Evolutionary conservation across 2,113 vertebrate species (phyloP), one percentile per base, ranked within the genome.

Genomic region (Macquaria australasica): DNA sequence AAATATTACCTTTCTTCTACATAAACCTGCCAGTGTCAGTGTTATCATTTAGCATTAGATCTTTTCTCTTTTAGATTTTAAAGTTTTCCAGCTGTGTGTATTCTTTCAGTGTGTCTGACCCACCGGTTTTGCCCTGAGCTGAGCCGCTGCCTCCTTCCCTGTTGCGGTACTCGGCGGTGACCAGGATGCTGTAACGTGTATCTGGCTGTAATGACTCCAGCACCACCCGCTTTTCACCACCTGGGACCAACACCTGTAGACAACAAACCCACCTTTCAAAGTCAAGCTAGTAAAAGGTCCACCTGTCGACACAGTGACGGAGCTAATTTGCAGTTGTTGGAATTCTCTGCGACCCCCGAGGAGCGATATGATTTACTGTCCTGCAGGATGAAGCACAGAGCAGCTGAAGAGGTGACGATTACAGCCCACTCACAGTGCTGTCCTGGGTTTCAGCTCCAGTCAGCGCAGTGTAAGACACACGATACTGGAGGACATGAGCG

Each of bases 401-500:
- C 2, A 5, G 15, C 9, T 15, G 48, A 23, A 50, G 18, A 64
- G 16, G 5, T 14, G 31, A 16, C 4, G 10, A 11, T 48, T 12
- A 50, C 31, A 15, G 55, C 8, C 16, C 20, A 82, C 93, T 94
- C 76, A 96, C 95, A 15, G 91, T 93, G 78, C 85, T 88, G 82
- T 94, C 96, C 69, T 91, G 92, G 20, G 69, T 37, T 0, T 95
- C 89, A 3, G 83, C 87, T 64, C 93, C 94, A 5, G 85, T 96
- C 67, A 97, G 94, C 0, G 96, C 94, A 0, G 48, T 80, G 43
- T 97, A 98, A 59, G 92, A 94, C 64, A 99, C 93, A 0, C 85
- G 96, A 86, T 98, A 99, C 92, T 97, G 96, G 21, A 96, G 96
- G 0, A 98, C 90, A 0, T 95, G 96, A 20, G 96, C 95, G 0